These are phyloP conservation scores for Stichodactyla helianthus DNA, from an alignment of 64 coral and sea anemone species.

Conservation along the genomic window DNA sequence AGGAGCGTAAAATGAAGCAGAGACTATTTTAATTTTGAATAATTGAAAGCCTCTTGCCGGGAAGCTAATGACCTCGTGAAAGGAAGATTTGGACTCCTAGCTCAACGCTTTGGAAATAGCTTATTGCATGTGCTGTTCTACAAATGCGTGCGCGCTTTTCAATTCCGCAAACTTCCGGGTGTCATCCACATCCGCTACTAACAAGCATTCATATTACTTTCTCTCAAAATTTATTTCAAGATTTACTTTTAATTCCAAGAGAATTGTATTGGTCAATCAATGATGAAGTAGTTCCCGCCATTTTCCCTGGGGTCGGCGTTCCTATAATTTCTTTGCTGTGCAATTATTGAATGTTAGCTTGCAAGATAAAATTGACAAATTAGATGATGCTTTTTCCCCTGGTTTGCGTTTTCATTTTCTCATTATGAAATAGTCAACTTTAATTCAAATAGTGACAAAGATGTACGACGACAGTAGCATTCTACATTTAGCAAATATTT, in stretches of 20 bases:
- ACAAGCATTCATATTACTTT: background rate
- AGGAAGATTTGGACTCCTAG: background rate
- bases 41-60: background rate
- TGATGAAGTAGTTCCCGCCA: background rate
- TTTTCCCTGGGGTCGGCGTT: background rate
- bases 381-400: background rate
- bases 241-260: background rate
- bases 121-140: background rate
- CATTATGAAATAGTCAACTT: background rate
- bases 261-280: background rate
- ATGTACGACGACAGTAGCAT: too few relatives aligned
- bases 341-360: background rate
- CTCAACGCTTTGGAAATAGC: background rate
- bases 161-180: background rate
- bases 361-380: background rate
- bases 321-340: background rate
- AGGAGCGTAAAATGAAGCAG: background rate
- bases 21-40: background rate
- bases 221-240: background rate
- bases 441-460: background rate
- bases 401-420: background rate
- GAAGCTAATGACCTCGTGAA: conserved; percentile 3
- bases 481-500: background rate
- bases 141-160: background rate
- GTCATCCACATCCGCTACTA: background rate